Conservation (phyloP, 2,797 vertebrate species). For the Lateolabrax maculatus region DNA sequence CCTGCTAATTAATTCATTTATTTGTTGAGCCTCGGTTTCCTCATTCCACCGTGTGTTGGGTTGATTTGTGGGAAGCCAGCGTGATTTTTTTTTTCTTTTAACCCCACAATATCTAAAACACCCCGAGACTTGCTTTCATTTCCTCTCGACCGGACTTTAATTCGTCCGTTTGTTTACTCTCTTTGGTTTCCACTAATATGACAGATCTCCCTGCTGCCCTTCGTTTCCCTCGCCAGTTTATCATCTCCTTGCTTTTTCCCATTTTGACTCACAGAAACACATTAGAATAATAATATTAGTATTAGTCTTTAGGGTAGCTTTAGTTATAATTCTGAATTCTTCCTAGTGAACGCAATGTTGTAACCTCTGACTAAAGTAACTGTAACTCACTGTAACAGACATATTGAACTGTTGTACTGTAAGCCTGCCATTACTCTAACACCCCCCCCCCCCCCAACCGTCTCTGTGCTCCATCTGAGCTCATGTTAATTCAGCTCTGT, state of each 20-base stretch:
- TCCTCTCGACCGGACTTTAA: slow-evolving; percentile 56
- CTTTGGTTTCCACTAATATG: slow-evolving; percentile 64
- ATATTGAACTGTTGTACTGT: slow-evolving; percentile 77
- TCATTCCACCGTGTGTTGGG: slow-evolving; percentile 61
- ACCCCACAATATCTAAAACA: slow-evolving; percentile 60
- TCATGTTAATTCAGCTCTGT: slow-evolving; percentile 65
- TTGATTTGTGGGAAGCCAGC: slow-evolving; percentile 71
- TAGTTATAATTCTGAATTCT: slow-evolving; percentile 49
- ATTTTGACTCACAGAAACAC: slow-evolving; percentile 57
- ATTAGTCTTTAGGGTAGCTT: slow-evolving; percentile 35
- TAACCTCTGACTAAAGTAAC: slow-evolving; percentile 74
- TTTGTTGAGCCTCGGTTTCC: slow-evolving; percentile 69
- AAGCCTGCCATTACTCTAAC: slow-evolving; percentile 72
- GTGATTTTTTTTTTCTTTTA: slow-evolving; percentile 54
- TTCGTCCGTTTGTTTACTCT: slow-evolving; percentile 64
- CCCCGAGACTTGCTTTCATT: slow-evolving; percentile 45
- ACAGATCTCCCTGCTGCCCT: slow-evolving; percentile 58
- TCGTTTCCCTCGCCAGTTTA: slow-evolving; percentile 65
- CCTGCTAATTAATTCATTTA: slow-evolving; percentile 67
- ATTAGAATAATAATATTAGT: slow-evolving; percentile 43
- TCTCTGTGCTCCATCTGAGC: slow-evolving; percentile 65
- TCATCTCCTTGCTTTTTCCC: slow-evolving; percentile 69
- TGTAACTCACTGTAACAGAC: slow-evolving; percentile 72
- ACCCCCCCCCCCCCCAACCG: slow-evolving; percentile 15
- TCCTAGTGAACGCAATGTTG: slow-evolving; percentile 54